Percentiles rank a stretch among this genome's conserved stretches.
Conservation (phyloP, 53 echinoderm and acorn worm genomes). For the Temnopleurus reevesii region DNA sequence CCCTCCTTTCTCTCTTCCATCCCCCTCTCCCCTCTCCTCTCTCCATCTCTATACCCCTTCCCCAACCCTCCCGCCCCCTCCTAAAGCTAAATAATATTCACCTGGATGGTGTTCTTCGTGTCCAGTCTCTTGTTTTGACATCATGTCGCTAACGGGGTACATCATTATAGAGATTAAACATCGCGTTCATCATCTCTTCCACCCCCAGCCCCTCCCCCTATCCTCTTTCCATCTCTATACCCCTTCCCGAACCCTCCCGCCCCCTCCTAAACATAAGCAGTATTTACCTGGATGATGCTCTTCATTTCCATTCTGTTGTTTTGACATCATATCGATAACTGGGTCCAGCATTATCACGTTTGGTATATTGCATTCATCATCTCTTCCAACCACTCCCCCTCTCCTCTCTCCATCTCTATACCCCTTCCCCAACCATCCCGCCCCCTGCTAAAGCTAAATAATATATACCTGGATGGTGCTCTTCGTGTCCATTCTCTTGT, state of each 20-base stretch:
- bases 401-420: too few species aligned
- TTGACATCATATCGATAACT: neutral
- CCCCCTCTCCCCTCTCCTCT: too few species aligned
- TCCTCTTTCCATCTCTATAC: too few species aligned
- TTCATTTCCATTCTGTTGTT: conserved; percentile 11
- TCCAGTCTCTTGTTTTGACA: conserved; percentile 48
- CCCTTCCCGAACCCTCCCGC: too few species aligned
- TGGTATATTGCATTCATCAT: conserved; percentile 68
- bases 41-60: too few species aligned
- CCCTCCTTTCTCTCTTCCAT: too few species aligned
- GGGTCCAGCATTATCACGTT: neutral
- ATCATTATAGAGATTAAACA: conserved; percentile 55
- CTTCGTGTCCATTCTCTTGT: conserved; percentile 27
- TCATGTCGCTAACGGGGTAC: conserved; percentile 22
- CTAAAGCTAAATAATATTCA: neutral
- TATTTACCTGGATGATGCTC: conserved; percentile 10
- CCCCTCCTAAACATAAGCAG: too few species aligned
- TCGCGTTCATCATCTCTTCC: conserved; percentile 79
- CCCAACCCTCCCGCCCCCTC: too few species aligned
- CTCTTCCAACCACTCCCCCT: too few species aligned
- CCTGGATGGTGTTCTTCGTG: conserved; percentile 52
- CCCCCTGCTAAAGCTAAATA: too few species aligned
- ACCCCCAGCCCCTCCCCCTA: conserved; percentile 82
- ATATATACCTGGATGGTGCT: neutral
- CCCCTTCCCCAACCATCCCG: too few species aligned